Conservation (phyloP, 2,113 vertebrate species). For the Terrapene triunguis region DNA sequence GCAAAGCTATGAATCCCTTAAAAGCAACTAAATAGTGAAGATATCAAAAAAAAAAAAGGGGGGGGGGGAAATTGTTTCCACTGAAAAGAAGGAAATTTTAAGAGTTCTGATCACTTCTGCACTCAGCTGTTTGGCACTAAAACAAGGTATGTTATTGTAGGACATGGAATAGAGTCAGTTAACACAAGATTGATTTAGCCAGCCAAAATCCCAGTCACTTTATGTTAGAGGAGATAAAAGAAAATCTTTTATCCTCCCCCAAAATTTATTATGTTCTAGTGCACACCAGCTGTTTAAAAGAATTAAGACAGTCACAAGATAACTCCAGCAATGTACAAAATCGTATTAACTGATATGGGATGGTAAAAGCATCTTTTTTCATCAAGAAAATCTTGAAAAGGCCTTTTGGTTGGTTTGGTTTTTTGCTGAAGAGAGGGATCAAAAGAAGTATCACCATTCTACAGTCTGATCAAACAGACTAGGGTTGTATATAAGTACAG, state of each 20-base stretch:
- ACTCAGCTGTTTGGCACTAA: background rate
- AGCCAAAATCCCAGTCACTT: background rate
- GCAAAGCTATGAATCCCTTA: background rate
- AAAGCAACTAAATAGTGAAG: background rate
- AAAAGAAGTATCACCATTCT: fast-evolving
- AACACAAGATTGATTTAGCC: background rate
- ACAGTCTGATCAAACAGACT: background rate
- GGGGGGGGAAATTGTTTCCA: background rate
- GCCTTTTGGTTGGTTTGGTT: background rate
- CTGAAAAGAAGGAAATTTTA: background rate
- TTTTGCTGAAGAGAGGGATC: background rate
- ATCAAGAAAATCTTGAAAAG: background rate
- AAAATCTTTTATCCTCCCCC: background rate
- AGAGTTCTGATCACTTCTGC: background rate
- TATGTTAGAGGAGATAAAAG: background rate
- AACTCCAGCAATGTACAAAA: background rate
- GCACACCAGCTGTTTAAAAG: background rate
- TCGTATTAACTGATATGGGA: background rate
- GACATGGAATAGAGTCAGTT: background rate
- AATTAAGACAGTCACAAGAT: background rate
- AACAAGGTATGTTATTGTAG: background rate
- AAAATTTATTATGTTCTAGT: background rate
- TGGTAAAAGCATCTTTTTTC: background rate
- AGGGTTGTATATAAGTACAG: background rate
- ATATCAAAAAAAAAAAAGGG: background rate